Conservation (phyloP, 2,888 invertebrate genomes). For the Eulithis testata region DNA sequence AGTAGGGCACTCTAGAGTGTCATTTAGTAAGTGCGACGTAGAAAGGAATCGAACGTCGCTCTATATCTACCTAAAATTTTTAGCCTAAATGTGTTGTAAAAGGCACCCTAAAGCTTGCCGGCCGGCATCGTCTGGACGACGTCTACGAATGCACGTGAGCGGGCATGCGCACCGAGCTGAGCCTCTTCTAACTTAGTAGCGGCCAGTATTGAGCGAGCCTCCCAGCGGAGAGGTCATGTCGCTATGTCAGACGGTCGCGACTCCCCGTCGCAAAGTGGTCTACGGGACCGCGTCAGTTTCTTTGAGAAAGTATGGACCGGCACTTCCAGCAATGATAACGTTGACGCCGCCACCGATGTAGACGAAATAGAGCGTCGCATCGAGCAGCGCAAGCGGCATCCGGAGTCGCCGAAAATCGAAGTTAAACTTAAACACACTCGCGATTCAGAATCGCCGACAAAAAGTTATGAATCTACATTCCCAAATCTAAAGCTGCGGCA, state of each 20-base stretch:
- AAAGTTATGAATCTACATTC: slow-evolving; percentile 67
- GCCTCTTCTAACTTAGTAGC: slow-evolving; percentile 53
- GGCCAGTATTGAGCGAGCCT: slow-evolving; percentile 81
- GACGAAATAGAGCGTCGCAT: slow-evolving; percentile 86
- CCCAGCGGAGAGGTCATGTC: slow-evolving; percentile 77
- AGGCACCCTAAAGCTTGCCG: slow-evolving; percentile 49
- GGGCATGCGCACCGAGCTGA: slow-evolving; percentile 55
- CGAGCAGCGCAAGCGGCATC: slow-evolving; percentile 82
- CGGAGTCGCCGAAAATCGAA: slow-evolving; percentile 85
- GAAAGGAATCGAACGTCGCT: slow-evolving; percentile 19
- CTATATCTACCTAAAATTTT: slow-evolving; percentile 24
- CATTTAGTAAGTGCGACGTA: slow-evolving; percentile 8
- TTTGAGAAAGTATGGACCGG: slow-evolving; percentile 92
- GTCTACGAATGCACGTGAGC: slow-evolving; percentile 68
- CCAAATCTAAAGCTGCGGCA: slow-evolving; percentile 79
- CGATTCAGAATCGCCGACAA: slow-evolving; percentile 78
- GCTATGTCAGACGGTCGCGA: slow-evolving; percentile 82
- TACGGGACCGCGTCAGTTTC: slow-evolving; percentile 90
- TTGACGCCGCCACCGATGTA: slow-evolving; percentile 81
- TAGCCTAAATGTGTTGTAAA: slow-evolving; percentile 34
- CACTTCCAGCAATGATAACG: slow-evolving; percentile 67
- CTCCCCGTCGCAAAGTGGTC: slow-evolving; percentile 81
- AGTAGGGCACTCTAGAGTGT: slow-evolving; percentile 3
- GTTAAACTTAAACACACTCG: slow-evolving; percentile 85
- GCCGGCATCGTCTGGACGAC: slow-evolving; percentile 61